A percentile compares a stretch with the other conserved stretches of the same genome.
Evolutionary conservation across 2,113 vertebrate species (phyloP).

Genomic region (Nyctibius bracteatus): DNA sequence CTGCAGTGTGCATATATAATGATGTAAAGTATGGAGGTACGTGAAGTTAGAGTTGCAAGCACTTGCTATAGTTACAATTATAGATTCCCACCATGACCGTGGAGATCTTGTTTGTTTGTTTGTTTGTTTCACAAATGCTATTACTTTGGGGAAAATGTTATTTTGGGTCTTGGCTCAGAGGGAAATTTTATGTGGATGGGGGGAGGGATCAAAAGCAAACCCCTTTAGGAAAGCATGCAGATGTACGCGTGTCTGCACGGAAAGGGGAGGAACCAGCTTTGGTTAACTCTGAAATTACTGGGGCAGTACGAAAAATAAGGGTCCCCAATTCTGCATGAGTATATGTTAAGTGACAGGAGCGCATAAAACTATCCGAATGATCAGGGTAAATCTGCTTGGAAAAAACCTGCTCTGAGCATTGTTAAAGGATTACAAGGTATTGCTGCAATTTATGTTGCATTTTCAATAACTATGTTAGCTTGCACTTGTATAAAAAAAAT

Average conservation of each 20-base stretch:
- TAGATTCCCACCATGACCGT: background rate
- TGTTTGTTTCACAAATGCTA: background rate
- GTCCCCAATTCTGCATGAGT: background rate
- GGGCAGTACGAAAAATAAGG: background rate
- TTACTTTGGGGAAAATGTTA: constrained; percentile 46
- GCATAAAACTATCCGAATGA: background rate
- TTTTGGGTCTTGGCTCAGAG: constrained; percentile 2
- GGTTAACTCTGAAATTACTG: background rate
- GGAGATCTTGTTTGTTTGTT: background rate
- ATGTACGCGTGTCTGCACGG: background rate
- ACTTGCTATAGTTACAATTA: background rate
- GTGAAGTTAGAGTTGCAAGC: background rate
- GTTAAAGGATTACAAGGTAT: background rate
- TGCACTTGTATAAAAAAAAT: fast-evolving
- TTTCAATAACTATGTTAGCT: background rate
- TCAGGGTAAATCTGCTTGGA: background rate
- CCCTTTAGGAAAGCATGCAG: background rate
- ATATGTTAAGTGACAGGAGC: background rate
- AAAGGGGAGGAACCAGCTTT: background rate
- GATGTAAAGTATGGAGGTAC: fast-evolving
- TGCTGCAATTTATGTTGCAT: background rate
- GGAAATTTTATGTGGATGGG: background rate
- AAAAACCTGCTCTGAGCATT: background rate
- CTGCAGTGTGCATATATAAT: background rate
- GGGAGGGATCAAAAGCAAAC: background rate